A percentile compares a stretch with the other conserved stretches of the same genome.
These are phyloP conservation scores for Gambusia holbrooki DNA, from an alignment of 2,113 vertebrate genomes.

Conservation along the genomic window DNA sequence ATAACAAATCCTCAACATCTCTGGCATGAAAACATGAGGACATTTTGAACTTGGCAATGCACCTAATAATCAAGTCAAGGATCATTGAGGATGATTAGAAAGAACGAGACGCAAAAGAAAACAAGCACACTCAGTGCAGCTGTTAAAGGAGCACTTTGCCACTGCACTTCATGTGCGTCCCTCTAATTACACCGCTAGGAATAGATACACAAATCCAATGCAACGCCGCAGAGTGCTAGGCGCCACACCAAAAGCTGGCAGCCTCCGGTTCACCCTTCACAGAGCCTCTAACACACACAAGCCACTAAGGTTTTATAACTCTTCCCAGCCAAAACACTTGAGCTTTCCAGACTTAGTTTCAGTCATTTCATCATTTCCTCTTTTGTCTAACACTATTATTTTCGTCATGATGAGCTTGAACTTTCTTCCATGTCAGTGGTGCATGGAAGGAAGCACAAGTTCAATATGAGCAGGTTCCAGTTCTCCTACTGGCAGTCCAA, in stretches of 20 bases:
- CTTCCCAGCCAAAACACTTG: conserved; percentile 57
- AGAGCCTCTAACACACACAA: conserved; percentile 68
- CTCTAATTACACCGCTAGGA: conserved; percentile 78
- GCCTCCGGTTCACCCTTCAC: conserved; percentile 58
- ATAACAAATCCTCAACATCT: conserved; percentile 33
- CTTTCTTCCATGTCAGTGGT: conserved; percentile 25
- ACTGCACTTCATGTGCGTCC: conserved; percentile 70
- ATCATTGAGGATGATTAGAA: conserved; percentile 68
- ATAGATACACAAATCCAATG: conserved; percentile 72
- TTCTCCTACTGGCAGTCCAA: conserved; percentile 27
- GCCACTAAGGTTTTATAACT: conserved; percentile 69
- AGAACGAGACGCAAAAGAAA: conserved; percentile 75
- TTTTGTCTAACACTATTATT: conserved; percentile 42
- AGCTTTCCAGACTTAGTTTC: conserved; percentile 56
- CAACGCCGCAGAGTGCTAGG: conserved; percentile 64
- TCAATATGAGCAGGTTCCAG: conserved; percentile 38
- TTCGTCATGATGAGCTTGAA: conserved; percentile 52
- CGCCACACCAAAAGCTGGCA: conserved; percentile 68
- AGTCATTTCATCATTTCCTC: conserved; percentile 69
- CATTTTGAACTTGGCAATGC: conserved; percentile 68
- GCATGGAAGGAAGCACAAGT: conserved; percentile 23
- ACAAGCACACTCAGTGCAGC: conserved; percentile 75
- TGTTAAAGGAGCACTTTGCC: conserved; percentile 71
- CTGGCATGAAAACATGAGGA: conserved; percentile 57
- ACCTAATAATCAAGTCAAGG: conserved; percentile 74